Base-by-base conservation (phyloP, 2,888 invertebrate genomes). In the Neoaliturus tenellus region DNA sequence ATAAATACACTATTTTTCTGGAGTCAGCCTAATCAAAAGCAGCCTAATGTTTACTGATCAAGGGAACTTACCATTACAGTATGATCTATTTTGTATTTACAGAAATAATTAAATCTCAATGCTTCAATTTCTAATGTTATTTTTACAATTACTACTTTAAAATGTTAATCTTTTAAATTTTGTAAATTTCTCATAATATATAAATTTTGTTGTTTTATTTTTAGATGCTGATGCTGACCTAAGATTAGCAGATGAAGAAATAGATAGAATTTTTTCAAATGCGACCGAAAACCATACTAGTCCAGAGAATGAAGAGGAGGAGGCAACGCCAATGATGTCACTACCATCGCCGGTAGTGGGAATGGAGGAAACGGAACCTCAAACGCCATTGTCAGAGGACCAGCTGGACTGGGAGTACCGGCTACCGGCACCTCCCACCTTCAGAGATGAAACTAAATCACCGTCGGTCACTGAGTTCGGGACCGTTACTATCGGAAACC, bases 381-480 rank as follows among this genome's bases (percentile, higher is more conserved):
- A 55, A 23, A 17, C 39, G 17, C 28, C 44, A 10, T 48, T 48
- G n/a, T 80, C 73, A 12, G 78, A 69, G 14, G 86, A 85, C 35
- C 83, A 85, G 10, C 83, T 87, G 39, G 88, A 90, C 86, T 93
- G 93, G 93, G 90, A 93, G 88, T 92, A 93, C 90, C 91, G 92
- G 85, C 89, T 93, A 58, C 94, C 94, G 0, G 93, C 93, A 0
- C 94, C 94, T 0, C 94, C 94, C 92, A 92, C 20, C 92, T 93
- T 88, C 89, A 93, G 78, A 73, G 87, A 87, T 80, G 93, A 93
- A 86, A 82, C 86, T 39, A 81, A 83, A 25, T 88, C 88, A 0
- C 88, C 88, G 0, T 82, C 86, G 5, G 69, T 87, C n/a, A 87
- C 88, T 0, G 87, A 87, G 55, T 87, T 87, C 48, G 87, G 87